A percentile compares a stretch with the other conserved stretches of the same genome.
phyloP scores from a whole-genome alignment of 2,113 vertebrate species.

The Balaenoptera acutorostrata region DNA sequence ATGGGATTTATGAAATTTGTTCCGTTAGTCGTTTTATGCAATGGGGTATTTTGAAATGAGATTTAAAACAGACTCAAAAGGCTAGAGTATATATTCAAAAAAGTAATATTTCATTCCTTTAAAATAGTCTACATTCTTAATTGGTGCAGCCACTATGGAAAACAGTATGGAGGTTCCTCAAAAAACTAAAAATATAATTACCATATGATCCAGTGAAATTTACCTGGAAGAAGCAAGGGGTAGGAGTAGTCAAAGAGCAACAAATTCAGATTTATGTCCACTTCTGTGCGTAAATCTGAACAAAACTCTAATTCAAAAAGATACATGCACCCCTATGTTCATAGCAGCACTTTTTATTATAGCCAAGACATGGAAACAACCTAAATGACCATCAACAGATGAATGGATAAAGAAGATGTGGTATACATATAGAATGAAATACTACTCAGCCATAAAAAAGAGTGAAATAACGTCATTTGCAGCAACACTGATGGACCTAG shows the following conservation, averaged over 20 bases:
- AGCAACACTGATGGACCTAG: background rate
- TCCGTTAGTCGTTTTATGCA: background rate
- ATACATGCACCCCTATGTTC: background rate
- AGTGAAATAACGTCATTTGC: background rate
- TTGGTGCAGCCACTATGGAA: background rate
- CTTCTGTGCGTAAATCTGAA: background rate
- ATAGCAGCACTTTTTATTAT: background rate
- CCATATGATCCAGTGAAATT: background rate
- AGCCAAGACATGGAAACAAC: background rate
- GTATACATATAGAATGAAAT: background rate
- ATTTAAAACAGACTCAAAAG: background rate
- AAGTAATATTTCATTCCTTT: background rate
- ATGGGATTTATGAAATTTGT: background rate
- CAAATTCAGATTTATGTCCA: background rate
- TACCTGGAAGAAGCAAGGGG: too few species aligned
- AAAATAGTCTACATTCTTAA: background rate
- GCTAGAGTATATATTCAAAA: background rate
- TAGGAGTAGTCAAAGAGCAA: too few species aligned
- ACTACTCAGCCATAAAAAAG: background rate
- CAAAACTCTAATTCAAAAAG: background rate
- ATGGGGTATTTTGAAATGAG: background rate
- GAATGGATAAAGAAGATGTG: background rate
- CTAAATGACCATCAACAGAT: background rate
- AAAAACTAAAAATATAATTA: background rate
- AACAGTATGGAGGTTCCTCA: background rate